phyloP scores from a whole-genome alignment of 2,113 vertebrate genomes.

The Pygoscelis antarcticus region DNA sequence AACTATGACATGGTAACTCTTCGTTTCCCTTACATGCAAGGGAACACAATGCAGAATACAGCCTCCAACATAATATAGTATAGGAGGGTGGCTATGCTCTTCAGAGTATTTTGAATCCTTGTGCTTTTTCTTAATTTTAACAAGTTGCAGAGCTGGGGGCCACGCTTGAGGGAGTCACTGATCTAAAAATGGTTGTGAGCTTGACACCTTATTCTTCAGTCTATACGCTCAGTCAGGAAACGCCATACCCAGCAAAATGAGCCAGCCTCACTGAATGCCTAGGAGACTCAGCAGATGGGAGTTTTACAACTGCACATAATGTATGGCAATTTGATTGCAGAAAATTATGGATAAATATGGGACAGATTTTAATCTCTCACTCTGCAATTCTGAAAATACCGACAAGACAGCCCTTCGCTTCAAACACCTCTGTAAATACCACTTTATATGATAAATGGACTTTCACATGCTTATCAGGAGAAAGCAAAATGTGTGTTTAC shows the following conservation, averaged over 20 bases:
- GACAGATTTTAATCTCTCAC: conserved; percentile 17
- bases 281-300: background rate
- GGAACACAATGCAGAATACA: background rate
- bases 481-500: conserved; percentile 35
- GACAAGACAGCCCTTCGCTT: background rate
- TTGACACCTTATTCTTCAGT: background rate
- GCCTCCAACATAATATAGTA: background rate
- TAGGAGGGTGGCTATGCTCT: accelerated
- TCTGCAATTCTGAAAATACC: background rate
- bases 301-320: background rate
- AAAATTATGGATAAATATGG: background rate
- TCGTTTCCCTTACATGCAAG: background rate
- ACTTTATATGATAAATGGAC: conserved; percentile 26
- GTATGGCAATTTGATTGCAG: conserved; percentile 15
- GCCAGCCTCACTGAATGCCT: background rate
- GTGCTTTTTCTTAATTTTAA: background rate
- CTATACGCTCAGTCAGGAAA: background rate
- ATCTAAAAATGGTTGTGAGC: background rate
- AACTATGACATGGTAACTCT: background rate
- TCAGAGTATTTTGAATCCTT: background rate
- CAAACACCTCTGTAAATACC: background rate
- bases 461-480: background rate
- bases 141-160: background rate
- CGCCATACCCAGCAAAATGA: background rate
- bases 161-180: background rate